A percentile compares a stretch with the other conserved stretches of the same genome.
These are phyloP conservation scores for Drosophila varians DNA, from an alignment of 1,140 invertebrate species.

Conservation along the genomic window DNA sequence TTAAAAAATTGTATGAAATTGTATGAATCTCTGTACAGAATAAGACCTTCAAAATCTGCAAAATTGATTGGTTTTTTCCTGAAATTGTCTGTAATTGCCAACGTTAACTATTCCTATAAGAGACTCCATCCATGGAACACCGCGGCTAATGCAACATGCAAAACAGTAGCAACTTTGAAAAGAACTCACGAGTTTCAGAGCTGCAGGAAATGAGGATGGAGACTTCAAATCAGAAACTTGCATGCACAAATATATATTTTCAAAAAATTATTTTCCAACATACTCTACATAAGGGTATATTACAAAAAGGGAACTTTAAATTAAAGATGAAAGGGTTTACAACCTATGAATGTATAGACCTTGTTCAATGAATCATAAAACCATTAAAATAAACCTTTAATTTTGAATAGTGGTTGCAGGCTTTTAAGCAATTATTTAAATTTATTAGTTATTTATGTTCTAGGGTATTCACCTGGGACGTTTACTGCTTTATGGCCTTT, in stretches of 20 bases:
- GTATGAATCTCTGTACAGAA: conserved; percentile 29
- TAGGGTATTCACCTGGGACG: not conserved
- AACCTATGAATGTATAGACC: not conserved
- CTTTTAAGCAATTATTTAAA: not conserved
- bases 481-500: not conserved
- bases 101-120: conserved; percentile 22
- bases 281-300: conserved; percentile 4
- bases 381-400: not conserved
- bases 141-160: conserved; percentile 30
- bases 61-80: conserved; percentile 12
- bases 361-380: not conserved
- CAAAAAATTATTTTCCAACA: conserved; percentile 38
- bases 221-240: conserved; percentile 28
- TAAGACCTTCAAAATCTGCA: conserved; percentile 23
- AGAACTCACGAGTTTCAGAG: conserved; percentile 47
- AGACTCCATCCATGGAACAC: conserved; percentile 16
- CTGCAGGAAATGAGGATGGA: conserved; percentile 36
- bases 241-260: conserved; percentile 70
- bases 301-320: too few species aligned
- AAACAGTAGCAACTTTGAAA: conserved; percentile 34
- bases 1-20: too few species aligned
- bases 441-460: not conserved
- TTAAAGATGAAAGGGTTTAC: too few species aligned
- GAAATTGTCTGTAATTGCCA: conserved; percentile 35
- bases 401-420: not conserved